Base-by-base conservation (phyloP, 1,140 invertebrate species). In the Macrostomum lignano region DNA sequence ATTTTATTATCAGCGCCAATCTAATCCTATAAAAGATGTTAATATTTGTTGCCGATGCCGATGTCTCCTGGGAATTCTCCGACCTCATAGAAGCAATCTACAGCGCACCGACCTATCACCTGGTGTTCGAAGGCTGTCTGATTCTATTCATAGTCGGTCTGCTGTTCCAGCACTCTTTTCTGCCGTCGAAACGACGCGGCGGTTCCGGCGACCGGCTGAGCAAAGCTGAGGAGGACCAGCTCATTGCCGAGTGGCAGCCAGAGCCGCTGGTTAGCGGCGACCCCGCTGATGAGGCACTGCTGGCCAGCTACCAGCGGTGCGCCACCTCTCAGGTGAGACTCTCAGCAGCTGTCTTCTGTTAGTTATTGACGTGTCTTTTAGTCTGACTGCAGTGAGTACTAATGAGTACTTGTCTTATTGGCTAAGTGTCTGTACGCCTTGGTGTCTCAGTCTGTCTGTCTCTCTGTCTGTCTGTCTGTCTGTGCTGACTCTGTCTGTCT, bases 261-360 rank as follows among this genome's bases (percentile, higher is more conserved):
- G 71, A 77, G 36, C 68, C 72, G 1, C 47, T 79, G 6, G 67
- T 71, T 3, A n/a, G n/a, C n/a, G n/a, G n/a, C n/a, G n/a, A n/a
- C n/a, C n/a, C n/a, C 63, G 66, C n/a, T n/a, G n/a, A n/a, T n/a
- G n/a, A 21, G 55, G 66, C 33, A 45, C 57, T 3, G 47, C 52
- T 15, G 47, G 57, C 21, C 50, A 67, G 39, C 64, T 71, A 49
- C 62, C 63, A 2, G 46, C 64, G 15, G 43, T 72, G 7, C 58
- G 60, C 36, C 36, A 43, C 11, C 46, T 53, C 43, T 40, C 49
- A n/a, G 50, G 48, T 21, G 46, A 47, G 21, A 44, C 52, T n/a
- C 10, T 10, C 10, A 10, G 10, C 23, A 24, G 23, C 23, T 10
- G 10, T 24, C n/a, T n/a, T n/a, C 10, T 10, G 23, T 10, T 24